These are phyloP conservation scores for Trichonephila inaurata DNA, from an alignment of 1,140 invertebrate species.

Conservation along the genomic window DNA sequence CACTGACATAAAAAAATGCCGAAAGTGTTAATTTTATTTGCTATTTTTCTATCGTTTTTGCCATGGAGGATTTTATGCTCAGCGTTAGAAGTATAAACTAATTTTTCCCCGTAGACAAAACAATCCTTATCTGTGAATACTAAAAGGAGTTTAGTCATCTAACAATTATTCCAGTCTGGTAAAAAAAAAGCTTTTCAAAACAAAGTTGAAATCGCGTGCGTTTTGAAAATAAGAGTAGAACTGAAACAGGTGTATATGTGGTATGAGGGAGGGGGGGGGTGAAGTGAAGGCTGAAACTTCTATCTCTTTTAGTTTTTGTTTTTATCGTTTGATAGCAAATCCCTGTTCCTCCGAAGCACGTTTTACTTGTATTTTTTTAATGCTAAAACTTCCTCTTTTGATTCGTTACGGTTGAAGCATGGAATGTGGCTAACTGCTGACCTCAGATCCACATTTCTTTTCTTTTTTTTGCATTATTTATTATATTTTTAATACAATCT, in stretches of 20 bases:
- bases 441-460: constrained; percentile 22
- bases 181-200: background rate
- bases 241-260: background rate
- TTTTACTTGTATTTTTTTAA: constrained; percentile 41
- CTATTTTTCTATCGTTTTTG: no score
- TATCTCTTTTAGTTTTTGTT: background rate
- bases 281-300: background rate
- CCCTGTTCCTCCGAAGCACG: constrained; percentile 58
- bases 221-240: background rate
- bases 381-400: background rate
- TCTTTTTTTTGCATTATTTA: background rate
- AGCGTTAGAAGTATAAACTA: no score
- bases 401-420: constrained; percentile 31
- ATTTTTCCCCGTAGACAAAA: background rate
- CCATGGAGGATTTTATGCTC: no score
- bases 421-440: constrained; percentile 51
- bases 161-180: no score
- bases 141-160: no score
- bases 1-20: no score
- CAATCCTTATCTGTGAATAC: background rate
- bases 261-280: background rate
- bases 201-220: background rate
- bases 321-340: constrained; percentile 32
- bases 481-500: background rate
- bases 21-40: no score